Evolutionary conservation across 2,113 vertebrate species (phyloP).

Genomic region (Scatophagus argus): DNA sequence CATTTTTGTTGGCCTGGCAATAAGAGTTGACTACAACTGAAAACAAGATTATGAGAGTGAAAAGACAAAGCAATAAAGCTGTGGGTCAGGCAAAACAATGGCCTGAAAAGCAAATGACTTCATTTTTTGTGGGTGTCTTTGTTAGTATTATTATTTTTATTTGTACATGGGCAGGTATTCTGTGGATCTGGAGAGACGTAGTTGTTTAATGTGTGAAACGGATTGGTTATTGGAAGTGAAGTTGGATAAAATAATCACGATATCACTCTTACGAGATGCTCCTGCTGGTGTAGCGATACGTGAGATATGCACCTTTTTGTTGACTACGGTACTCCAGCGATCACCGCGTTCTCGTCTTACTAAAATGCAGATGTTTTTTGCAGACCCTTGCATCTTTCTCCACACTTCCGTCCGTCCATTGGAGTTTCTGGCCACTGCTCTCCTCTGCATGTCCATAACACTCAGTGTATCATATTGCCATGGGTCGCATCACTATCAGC

Average conservation of each 20-base stretch:
- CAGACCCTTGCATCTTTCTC: slow-evolving; percentile 32
- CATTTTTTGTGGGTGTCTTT: no score
- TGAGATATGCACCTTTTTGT: slow-evolving; percentile 28
- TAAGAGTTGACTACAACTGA: no score
- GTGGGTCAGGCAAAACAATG: no score
- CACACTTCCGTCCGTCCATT: slow-evolving; percentile 20
- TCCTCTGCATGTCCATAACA: slow-evolving; percentile 23
- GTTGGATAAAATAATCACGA: neutral
- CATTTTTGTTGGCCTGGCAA: no score
- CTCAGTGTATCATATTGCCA: slow-evolving; percentile 48
- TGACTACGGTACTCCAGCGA: slow-evolving; percentile 32
- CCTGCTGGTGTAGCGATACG: slow-evolving; percentile 31
- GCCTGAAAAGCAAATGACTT: no score
- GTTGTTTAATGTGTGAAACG: neutral
- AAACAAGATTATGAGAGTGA: no score
- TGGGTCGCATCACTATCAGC: slow-evolving; percentile 26
- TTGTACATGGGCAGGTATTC: neutral
- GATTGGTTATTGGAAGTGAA: neutral
- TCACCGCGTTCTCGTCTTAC: slow-evolving; percentile 40
- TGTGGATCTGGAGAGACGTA: neutral
- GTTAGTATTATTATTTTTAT: no score
- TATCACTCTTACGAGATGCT: slow-evolving; percentile 23
- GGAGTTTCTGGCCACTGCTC: slow-evolving; percentile 45
- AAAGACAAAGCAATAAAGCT: no score
- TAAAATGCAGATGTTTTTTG: slow-evolving; percentile 46